Base-by-base conservation (phyloP, 2,797 vertebrate species). In the Enteromius radiatus region DNA sequence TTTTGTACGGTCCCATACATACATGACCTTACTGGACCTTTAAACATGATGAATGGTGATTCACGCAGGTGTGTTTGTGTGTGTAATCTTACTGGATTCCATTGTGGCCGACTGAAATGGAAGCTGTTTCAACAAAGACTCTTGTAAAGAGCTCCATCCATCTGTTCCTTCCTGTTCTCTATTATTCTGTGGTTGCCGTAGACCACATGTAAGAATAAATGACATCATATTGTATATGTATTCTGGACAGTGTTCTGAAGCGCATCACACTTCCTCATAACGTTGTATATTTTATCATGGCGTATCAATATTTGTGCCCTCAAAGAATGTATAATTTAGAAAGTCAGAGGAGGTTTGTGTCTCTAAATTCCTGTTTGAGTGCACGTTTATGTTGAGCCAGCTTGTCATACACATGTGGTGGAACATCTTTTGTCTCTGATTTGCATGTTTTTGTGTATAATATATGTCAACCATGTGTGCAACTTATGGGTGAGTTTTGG, bases 101-200 rank as follows among this genome's bases (percentile, higher is more conserved):
- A 19, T 26, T 64, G 56, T 52, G 80, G 17, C 14, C 3, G 23
- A 17, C 4, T 54, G 17, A 81, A 74, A 49, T 74, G 19, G 8
- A 81, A 45, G 59, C n/a, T 7, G 0, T 75, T 81, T 75, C 41
- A 81, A 81, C 59, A 54, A 81, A 65, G 54, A 74, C 41, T 81
- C 28, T 45, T 80, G 21, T 56, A 38, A 19, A 71, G 41, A 33
- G 45, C 17, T 36, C 5, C 26, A 61, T 47, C 28, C 26, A 59
- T 75, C 45, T 9, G 10, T 75, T 75, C 70, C 59, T 75, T 81
- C 70, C 70, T 81, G 70, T 75, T 74, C 80, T 75, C 33, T 81
- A 70, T 81, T 81, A 52, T 81, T 81, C 61, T 75, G 59, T 41
- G 70, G 70, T 81, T 67, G 21, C 31, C 6, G 11, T 38, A 31